Evolutionary conservation across 1,140 invertebrate genomes (phyloP).

Genomic region (Riptortus pedestris): DNA sequence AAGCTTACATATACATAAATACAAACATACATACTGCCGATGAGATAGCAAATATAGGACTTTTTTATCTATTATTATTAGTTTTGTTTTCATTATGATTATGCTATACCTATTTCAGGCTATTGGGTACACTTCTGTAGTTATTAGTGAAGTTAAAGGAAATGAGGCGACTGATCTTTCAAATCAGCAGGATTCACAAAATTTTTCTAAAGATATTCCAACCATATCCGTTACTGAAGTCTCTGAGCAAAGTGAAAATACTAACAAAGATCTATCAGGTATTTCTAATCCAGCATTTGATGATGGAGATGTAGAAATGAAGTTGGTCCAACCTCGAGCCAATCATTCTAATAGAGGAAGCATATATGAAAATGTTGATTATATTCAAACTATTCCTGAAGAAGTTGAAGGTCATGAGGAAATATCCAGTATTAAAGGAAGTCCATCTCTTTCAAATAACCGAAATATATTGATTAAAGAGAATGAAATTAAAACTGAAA

Average conservation of each 20-base stretch:
- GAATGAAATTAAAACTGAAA: conserved; percentile 30
- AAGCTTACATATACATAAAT: too few species aligned
- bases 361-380: conserved; percentile 32
- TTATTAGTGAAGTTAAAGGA: conserved; percentile 3
- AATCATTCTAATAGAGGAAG: conserved; percentile 27
- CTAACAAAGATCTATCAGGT: conserved; percentile 33
- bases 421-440: conserved; percentile 50
- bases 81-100: background rate
- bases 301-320: conserved; percentile 26
- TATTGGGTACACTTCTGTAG: background rate
- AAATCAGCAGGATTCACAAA: background rate
- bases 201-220: conserved; percentile 26
- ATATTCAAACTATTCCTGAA: conserved; percentile 28
- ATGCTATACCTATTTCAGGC: conserved; percentile 12
- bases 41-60: too few species aligned
- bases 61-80: too few species aligned
- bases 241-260: conserved; percentile 17
- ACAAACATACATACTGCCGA: too few species aligned
- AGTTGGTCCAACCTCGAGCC: background rate
- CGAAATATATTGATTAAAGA: conserved; percentile 35
- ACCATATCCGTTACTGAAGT: conserved; percentile 29
- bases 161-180: conserved; percentile 1
- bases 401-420: conserved; percentile 35
- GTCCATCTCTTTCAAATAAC: conserved; percentile 53
- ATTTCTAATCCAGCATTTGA: conserved; percentile 40